phyloP scores from a whole-genome alignment of 2,888 invertebrate species.

The Synanthedon formicaeformis region DNA sequence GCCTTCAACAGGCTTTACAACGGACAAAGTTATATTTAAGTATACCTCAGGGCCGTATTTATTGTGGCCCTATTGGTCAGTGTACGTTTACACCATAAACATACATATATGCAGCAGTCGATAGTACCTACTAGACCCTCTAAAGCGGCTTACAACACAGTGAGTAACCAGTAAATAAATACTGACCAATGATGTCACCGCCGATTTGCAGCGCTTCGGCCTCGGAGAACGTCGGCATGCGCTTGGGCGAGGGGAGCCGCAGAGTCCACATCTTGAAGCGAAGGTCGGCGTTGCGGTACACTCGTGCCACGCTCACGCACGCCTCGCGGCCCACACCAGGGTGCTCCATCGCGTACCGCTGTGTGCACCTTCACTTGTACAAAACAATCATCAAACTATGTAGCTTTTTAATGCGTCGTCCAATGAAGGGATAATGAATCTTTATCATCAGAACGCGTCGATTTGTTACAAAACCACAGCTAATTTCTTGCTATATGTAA shows the following conservation, averaged over 20 bases:
- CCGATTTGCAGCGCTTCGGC: constrained; percentile 18
- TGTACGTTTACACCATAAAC: too few relatives aligned
- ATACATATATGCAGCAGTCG: too few relatives aligned
- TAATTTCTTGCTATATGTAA: too few relatives aligned
- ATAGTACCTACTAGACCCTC: too few relatives aligned
- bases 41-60: too few relatives aligned
- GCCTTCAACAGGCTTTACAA: too few relatives aligned
- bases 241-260: constrained; percentile 14
- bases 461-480: too few relatives aligned
- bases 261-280: constrained; percentile 20
- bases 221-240: constrained; percentile 4
- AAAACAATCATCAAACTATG: too few relatives aligned
- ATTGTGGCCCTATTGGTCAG: too few relatives aligned
- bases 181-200: constrained; percentile 25
- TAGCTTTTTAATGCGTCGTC: not conserved
- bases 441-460: too few relatives aligned
- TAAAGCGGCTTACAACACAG: not conserved
- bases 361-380: not conserved
- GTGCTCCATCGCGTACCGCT: constrained; percentile 22
- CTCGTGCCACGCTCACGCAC: constrained; percentile 19
- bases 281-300: constrained; percentile 19
- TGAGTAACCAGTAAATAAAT: not conserved
- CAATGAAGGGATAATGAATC: too few relatives aligned
- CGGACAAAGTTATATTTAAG: too few relatives aligned
- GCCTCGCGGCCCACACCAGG: constrained; percentile 20